A percentile compares a stretch with the other conserved stretches of the same genome.
Conservation (phyloP, 2,888 invertebrate species). For the Nymphalis c-album region DNA sequence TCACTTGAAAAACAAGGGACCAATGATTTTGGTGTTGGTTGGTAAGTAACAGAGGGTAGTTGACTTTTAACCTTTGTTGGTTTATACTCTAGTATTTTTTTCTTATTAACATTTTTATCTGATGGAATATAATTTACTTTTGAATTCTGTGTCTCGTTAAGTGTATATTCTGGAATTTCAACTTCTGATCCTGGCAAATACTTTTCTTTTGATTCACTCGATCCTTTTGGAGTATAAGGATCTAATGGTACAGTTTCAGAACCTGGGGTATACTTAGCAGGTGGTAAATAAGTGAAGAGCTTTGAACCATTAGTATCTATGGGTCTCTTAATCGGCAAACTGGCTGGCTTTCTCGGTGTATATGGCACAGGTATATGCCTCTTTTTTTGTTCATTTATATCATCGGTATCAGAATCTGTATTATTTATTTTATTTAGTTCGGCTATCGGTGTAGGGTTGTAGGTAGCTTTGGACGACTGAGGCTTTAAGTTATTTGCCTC, state of each 20-base stretch:
- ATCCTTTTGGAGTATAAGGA: slow-evolving; percentile 69
- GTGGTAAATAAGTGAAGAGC: slow-evolving; percentile 71
- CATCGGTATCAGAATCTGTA: slow-evolving; percentile 56
- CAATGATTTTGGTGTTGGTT: slow-evolving; percentile 71
- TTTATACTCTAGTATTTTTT: slow-evolving; percentile 73
- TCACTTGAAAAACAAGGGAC: slow-evolving; percentile 78
- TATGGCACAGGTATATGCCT: slow-evolving; percentile 79
- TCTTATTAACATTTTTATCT: slow-evolving; percentile 64
- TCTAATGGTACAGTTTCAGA: slow-evolving; percentile 62
- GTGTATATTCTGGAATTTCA: slow-evolving; percentile 66
- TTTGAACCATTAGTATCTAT: slow-evolving; percentile 65
- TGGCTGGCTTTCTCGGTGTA: slow-evolving; percentile 73
- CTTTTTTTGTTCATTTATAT: slow-evolving; percentile 61
- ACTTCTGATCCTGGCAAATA: slow-evolving; percentile 69
- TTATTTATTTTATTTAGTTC: slow-evolving; percentile 78
- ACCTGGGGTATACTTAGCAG: slow-evolving; percentile 69
- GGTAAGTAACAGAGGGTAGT: slow-evolving; percentile 61
- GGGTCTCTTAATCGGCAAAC: slow-evolving; percentile 61
- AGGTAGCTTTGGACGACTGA: slow-evolving; percentile 69
- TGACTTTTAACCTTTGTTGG: slow-evolving; percentile 65
- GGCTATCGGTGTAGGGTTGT: slow-evolving; percentile 85
- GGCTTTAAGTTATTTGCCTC: slow-evolving; percentile 47
- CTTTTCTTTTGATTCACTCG: slow-evolving; percentile 61
- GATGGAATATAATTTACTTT: slow-evolving; percentile 73
- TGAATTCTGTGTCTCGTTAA: slow-evolving; percentile 53